These are phyloP conservation scores for Nineta flava DNA, from an alignment of 2,888 invertebrate species.

Conservation along the genomic window DNA sequence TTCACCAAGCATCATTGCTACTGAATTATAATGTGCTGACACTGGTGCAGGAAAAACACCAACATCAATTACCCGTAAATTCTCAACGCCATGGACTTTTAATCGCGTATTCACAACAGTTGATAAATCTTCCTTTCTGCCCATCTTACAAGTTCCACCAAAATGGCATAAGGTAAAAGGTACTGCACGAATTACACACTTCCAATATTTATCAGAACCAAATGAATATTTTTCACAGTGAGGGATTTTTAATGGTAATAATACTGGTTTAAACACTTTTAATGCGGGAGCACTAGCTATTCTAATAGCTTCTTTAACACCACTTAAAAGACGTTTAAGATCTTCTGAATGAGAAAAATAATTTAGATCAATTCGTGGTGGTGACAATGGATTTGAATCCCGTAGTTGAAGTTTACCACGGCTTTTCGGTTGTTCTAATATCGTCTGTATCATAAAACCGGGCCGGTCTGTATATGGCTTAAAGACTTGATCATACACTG, in stretches of 20 bases:
- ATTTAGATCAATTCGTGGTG: constrained; percentile 44
- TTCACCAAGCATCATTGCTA: constrained; percentile 67
- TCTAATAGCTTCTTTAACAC: constrained; percentile 40
- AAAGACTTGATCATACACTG: constrained; percentile 21
- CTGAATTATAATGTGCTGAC: constrained; percentile 62
- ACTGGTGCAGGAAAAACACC: constrained; percentile 66
- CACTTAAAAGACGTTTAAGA: constrained; percentile 43
- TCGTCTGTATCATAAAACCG: constrained; percentile 32
- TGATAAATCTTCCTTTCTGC: constrained; percentile 32
- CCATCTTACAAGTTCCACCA: constrained; percentile 52
- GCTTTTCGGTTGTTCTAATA: constrained; percentile 41
- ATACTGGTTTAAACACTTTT: constrained; percentile 36
- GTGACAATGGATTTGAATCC: constrained; percentile 33
- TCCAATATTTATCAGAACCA: constrained; percentile 51
- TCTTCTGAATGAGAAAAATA: constrained; percentile 43
- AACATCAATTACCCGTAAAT: constrained; percentile 59
- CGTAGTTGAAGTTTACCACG: constrained; percentile 39
- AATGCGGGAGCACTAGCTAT: constrained; percentile 41
- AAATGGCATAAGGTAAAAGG: constrained; percentile 57
- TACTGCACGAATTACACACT: constrained; percentile 47
- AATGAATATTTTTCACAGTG: constrained; percentile 40
- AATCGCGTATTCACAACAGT: constrained; percentile 48
- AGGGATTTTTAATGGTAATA: constrained; percentile 42
- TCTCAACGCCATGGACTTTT: constrained; percentile 46
- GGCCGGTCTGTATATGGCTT: constrained; percentile 23